Percentiles rank a stretch among this genome's conserved stretches.
phyloP scores from a whole-genome alignment of 2,113 vertebrate genomes.

The Pyxicephalus adspersus region DNA sequence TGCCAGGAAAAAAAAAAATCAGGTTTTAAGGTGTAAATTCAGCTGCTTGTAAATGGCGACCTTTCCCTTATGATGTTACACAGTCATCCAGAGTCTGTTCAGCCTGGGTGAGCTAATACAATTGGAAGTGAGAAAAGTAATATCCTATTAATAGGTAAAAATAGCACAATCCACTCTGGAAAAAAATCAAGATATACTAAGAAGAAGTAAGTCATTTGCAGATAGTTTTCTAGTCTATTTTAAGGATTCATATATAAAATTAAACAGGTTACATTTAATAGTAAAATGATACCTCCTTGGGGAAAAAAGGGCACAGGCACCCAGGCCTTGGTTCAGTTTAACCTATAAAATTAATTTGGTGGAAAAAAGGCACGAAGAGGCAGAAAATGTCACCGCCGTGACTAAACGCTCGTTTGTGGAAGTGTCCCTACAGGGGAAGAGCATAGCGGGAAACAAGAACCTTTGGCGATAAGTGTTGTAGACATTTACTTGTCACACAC shows the following conservation, averaged over 20 bases:
- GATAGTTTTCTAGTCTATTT: not conserved
- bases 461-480: too few relatives aligned
- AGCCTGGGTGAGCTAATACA: conserved; percentile 10
- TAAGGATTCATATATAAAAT: not conserved
- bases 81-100: not conserved
- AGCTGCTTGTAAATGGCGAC: not conserved
- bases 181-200: not conserved
- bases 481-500: too few relatives aligned
- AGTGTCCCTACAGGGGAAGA: not conserved
- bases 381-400: not conserved
- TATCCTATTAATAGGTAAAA: conserved; percentile 10
- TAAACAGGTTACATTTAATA: not conserved
- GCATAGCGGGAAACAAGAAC: not conserved
- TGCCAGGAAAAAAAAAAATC: not conserved
- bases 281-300: not conserved
- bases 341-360: conserved; percentile 19
- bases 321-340: not conserved
- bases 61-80: not conserved
- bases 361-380: not conserved
- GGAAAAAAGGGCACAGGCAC: not conserved
- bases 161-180: not conserved
- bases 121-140: conserved; percentile 14
- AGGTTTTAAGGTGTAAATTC: not conserved
- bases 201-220: not conserved
- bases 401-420: not conserved